Percentiles rank a stretch among this genome's conserved stretches.
phyloP scores from a whole-genome alignment of 1,140 invertebrate genomes.

The Muscidifurax raptorellus region DNA sequence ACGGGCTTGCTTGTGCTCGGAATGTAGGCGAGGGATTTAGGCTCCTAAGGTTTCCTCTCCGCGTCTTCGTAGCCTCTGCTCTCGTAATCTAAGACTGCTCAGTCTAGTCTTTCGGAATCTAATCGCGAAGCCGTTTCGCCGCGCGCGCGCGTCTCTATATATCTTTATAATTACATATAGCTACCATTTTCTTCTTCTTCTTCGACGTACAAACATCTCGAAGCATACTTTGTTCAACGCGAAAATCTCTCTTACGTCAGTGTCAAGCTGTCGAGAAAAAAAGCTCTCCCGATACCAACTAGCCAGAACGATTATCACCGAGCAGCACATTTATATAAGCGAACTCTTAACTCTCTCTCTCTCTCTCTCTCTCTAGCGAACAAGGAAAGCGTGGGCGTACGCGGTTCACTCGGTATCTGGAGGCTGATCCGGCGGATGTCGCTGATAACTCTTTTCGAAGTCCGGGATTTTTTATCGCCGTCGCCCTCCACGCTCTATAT shows the following conservation, averaged over 20 bases:
- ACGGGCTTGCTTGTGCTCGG: conserved; percentile 46
- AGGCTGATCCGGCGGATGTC: conserved; percentile 72
- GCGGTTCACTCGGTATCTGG: conserved; percentile 59
- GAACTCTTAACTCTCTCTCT: conserved; percentile 55
- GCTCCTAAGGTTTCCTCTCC: conserved; percentile 68
- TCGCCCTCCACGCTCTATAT: conserved; percentile 7
- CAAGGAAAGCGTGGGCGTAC: conserved; percentile 68
- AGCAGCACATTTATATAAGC: no score
- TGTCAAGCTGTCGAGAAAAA: no score
- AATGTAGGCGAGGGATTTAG: conserved; percentile 66
- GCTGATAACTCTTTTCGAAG: conserved; percentile 68
- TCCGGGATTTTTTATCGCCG: conserved; percentile 53
- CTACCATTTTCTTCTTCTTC: not conserved
- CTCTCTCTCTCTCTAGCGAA: no score
- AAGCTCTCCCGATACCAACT: not conserved
- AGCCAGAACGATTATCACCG: conserved; percentile 4
- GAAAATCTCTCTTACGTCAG: no score
- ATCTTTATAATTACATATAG: no score
- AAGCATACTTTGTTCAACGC: not conserved
- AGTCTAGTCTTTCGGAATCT: conserved; percentile 63
- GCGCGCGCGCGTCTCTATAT: conserved; percentile 27
- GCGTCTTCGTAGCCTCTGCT: conserved; percentile 64
- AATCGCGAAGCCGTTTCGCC: conserved; percentile 63
- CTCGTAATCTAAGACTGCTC: conserved; percentile 66
- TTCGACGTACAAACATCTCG: conserved; percentile 14